These are phyloP conservation scores for Heliconius ismenius DNA, from an alignment of 2,888 invertebrate species.

Conservation along the genomic window DNA sequence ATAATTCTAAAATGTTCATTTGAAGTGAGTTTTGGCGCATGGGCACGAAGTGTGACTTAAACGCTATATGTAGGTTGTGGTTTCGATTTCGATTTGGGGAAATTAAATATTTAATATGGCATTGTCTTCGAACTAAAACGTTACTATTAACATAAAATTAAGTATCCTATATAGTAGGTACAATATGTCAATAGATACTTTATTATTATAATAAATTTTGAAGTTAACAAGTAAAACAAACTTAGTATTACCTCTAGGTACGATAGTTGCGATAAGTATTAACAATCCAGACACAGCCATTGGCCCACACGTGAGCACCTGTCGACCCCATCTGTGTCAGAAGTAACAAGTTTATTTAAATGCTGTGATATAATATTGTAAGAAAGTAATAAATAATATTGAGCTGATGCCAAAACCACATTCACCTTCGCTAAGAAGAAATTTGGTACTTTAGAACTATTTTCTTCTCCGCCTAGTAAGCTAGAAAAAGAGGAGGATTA, in stretches of 20 bases:
- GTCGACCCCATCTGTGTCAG: constrained; percentile 65
- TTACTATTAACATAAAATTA: too few species aligned
- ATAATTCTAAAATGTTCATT: not conserved
- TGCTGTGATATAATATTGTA: too few species aligned
- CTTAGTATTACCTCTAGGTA: constrained; percentile 63
- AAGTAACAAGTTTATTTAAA: constrained; percentile 25
- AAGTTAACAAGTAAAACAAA: not conserved
- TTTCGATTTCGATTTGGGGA: not conserved
- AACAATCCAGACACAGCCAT: constrained; percentile 60
- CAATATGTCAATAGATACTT: too few species aligned
- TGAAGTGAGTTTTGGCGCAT: not conserved
- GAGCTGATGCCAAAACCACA: too few species aligned
- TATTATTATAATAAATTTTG: too few species aligned
- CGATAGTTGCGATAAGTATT: constrained; percentile 62
- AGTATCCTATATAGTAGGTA: too few species aligned
- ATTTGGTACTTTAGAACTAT: too few species aligned
- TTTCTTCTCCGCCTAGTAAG: too few species aligned
- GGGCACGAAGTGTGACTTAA: not conserved
- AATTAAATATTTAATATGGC: not conserved
- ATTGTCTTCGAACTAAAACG: too few species aligned
- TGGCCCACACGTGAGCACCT: constrained; percentile 64
- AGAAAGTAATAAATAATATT: too few species aligned
- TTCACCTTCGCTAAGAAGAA: too few species aligned
- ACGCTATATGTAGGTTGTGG: not conserved
- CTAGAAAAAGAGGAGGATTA: too few species aligned